phyloP scores from a whole-genome alignment of 2,888 invertebrate genomes.

The Malacosoma neustria region DNA sequence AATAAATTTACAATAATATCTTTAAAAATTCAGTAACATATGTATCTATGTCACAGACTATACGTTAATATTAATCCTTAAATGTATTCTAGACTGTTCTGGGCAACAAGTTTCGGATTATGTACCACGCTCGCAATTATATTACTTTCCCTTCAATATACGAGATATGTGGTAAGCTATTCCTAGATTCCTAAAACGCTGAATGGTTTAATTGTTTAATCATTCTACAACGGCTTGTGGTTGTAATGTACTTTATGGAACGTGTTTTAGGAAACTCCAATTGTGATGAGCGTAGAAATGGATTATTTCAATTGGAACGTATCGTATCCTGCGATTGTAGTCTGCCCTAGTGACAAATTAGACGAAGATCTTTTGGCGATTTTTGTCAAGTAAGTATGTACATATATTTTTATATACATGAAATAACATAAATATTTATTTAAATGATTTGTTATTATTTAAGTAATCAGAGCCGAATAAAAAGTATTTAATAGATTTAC shows the following conservation, averaged over 20 bases:
- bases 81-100: slow-evolving; percentile 40
- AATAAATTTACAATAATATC: no score
- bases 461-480: no score
- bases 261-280: slow-evolving; percentile 72
- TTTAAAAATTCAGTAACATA: no score
- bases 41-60: no score
- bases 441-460: no score
- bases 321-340: slow-evolving; percentile 78
- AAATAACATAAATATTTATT: no score
- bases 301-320: slow-evolving; percentile 82
- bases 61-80: slow-evolving; percentile 1
- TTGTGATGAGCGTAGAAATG: slow-evolving; percentile 81
- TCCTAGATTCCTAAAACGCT: not conserved
- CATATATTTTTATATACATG: not conserved
- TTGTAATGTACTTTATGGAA: no score
- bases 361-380: slow-evolving; percentile 42
- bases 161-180: slow-evolving; percentile 43
- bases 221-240: not conserved
- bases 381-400: slow-evolving; percentile 34
- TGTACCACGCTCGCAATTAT: slow-evolving; percentile 30
- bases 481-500: no score
- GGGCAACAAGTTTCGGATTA: slow-evolving; percentile 35
- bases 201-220: not conserved
- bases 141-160: slow-evolving; percentile 39
- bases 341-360: slow-evolving; percentile 77